Percentiles rank a stretch among this genome's conserved stretches.
phyloP scores from a whole-genome alignment of 2,113 vertebrate genomes.

The Prunella fulvescens region DNA sequence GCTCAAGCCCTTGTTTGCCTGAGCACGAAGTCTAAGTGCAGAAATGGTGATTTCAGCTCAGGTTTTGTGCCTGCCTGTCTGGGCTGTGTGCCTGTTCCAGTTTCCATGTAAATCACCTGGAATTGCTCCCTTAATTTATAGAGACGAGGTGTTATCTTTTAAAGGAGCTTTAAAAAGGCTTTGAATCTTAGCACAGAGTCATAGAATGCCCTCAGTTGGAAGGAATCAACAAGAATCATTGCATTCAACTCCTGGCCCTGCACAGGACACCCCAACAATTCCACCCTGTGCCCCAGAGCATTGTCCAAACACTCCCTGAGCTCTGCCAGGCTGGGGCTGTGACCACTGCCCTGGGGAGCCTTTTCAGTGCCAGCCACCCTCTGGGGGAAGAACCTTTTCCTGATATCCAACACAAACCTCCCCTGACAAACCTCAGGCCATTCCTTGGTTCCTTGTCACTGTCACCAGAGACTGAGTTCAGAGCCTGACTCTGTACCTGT shows the following conservation, averaged over 20 bases:
- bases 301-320: accelerated
- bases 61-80: neutral
- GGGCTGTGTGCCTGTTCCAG: neutral
- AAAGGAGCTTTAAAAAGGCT: neutral
- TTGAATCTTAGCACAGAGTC: neutral
- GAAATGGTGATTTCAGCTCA: neutral
- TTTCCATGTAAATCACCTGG: neutral
- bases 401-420: neutral
- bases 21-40: neutral
- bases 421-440: neutral
- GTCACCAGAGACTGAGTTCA: neutral
- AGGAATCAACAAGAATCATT: neutral
- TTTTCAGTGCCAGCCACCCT: neutral
- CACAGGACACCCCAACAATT: neutral
- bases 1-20: neutral
- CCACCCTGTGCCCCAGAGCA: accelerated
- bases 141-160: neutral
- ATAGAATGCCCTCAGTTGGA: neutral
- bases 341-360: neutral
- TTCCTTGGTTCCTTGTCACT: accelerated
- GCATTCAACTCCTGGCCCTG: neutral
- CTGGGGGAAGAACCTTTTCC: neutral
- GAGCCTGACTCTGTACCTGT: neutral
- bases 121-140: neutral
- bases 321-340: neutral